These are phyloP conservation scores for Oreochromis niloticus DNA, from an alignment of 2,113 vertebrate genomes.

Conservation along the genomic window DNA sequence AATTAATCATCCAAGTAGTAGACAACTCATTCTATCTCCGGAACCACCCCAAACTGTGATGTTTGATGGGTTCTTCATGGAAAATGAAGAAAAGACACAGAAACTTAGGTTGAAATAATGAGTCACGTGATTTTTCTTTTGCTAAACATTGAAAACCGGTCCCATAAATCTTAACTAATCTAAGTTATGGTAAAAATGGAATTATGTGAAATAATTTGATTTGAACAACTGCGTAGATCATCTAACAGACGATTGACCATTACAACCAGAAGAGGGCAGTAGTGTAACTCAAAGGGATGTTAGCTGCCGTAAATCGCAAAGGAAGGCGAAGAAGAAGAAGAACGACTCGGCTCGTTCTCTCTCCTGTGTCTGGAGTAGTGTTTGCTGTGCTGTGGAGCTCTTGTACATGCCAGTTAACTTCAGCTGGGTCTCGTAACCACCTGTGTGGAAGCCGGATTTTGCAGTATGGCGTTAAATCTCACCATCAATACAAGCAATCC, in stretches of 20 bases:
- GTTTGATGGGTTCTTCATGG: background rate
- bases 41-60: background rate
- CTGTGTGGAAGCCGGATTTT: background rate
- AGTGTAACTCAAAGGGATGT: background rate
- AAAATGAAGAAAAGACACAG: background rate
- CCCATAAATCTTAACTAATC: background rate
- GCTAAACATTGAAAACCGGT: background rate
- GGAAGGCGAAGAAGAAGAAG: background rate
- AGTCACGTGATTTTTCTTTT: background rate
- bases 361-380: background rate
- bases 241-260: background rate
- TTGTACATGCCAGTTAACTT: background rate
- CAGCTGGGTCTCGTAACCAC: background rate
- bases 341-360: rapidly evolving
- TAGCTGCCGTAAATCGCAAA: background rate
- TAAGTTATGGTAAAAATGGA: background rate
- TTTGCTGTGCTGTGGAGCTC: background rate
- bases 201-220: background rate
- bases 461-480: constrained; percentile 71
- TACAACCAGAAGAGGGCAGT: background rate
- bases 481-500: constrained; percentile 68
- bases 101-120: rapidly evolving
- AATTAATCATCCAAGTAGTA: rapidly evolving
- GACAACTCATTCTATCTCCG: background rate
- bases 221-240: background rate